Percentiles rank a stretch among this genome's conserved stretches.
phyloP scores from a whole-genome alignment of 2,113 vertebrate species.

The Barnardius zonarius region DNA sequence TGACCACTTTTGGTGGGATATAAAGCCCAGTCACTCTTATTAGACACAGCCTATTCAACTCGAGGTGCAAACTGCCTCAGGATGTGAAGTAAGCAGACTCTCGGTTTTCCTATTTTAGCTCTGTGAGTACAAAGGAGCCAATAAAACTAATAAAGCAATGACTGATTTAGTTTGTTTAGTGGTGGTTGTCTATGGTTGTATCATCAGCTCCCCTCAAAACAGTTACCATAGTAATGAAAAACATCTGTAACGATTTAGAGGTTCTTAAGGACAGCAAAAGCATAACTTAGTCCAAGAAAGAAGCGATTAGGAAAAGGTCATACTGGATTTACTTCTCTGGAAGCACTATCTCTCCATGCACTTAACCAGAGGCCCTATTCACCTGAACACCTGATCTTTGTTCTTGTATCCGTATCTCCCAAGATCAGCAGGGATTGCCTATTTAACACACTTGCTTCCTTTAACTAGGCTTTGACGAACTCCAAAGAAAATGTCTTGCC shows the following conservation, averaged over 20 bases:
- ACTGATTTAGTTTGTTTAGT: neutral
- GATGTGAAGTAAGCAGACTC: neutral
- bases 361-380: neutral
- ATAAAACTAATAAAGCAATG: neutral
- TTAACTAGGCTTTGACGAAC: neutral
- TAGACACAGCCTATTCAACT: neutral
- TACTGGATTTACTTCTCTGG: neutral
- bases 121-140: neutral
- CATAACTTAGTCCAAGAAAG: neutral
- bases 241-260: constrained; percentile 2
- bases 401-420: neutral
- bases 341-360: neutral
- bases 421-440: neutral
- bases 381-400: neutral
- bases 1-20: neutral
- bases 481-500: neutral
- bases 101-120: neutral
- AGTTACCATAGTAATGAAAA: constrained; percentile 60
- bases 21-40: neutral
- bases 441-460: constrained; percentile 1
- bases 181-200: neutral
- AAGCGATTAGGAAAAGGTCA: neutral
- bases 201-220: constrained; percentile 1
- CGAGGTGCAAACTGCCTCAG: neutral
- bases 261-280: neutral